Percentiles rank a stretch among this genome's conserved stretches.
Conservation (phyloP, 2,888 invertebrate genomes). For the Subacronicta megacephala region DNA sequence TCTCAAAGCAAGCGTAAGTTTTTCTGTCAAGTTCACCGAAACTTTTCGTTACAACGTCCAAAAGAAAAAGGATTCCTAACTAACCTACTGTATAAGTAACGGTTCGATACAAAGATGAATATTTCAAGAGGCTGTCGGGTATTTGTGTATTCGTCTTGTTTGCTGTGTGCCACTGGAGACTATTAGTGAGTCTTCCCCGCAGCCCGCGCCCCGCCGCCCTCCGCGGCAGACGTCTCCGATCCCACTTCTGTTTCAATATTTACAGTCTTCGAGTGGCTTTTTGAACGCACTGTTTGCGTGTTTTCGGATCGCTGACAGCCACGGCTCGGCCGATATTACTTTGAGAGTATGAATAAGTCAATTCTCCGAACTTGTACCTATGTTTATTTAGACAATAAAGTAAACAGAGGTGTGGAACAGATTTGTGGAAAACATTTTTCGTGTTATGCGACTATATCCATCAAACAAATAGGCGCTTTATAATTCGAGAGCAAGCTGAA, state of each 20-base stretch:
- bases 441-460: constrained; percentile 50
- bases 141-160: constrained; percentile 83
- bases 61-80: constrained; percentile 31
- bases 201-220: constrained; percentile 55
- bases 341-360: constrained; percentile 86
- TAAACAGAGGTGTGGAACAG: constrained; percentile 69
- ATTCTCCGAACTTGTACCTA: constrained; percentile 78
- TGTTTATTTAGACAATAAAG: constrained; percentile 75
- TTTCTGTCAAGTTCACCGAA: constrained; percentile 37
- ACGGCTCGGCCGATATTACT: constrained; percentile 84
- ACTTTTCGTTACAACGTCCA: constrained; percentile 1
- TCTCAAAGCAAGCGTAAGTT: background rate
- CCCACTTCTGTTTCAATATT: constrained; percentile 89
- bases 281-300: constrained; percentile 89
- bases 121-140: constrained; percentile 80
- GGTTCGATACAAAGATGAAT: constrained; percentile 81
- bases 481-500: constrained; percentile 60
- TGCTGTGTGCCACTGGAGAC: constrained; percentile 89
- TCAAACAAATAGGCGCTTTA: constrained; percentile 58
- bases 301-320: constrained; percentile 89
- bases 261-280: constrained; percentile 89
- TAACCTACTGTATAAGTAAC: constrained; percentile 63
- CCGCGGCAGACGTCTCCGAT: constrained; percentile 83
- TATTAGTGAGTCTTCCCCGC: constrained; percentile 76
- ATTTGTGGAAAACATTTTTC: constrained; percentile 66